Base-by-base conservation (phyloP, 2,797 vertebrate species). In the Vultur gryphus region DNA sequence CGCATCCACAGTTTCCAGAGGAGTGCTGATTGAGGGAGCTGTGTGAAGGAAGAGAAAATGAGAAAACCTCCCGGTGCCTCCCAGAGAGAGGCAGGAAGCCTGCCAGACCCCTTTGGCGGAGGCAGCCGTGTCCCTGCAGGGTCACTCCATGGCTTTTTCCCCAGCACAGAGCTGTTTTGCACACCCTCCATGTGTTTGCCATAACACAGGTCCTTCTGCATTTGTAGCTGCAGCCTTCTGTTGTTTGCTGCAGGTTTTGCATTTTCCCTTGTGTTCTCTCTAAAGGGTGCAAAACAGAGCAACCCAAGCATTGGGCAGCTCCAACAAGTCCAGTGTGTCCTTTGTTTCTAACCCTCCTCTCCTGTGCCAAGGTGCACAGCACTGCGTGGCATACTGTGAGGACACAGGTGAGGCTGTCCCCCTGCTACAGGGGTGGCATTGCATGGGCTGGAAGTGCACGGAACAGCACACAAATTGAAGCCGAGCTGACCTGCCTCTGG, bases 1-100 rank as follows among this genome's bases (percentile, higher is more conserved):
- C 0, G 99, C 98, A 48, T 99, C 99, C 84, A 99, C 97, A 4
- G 99, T 99, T 97, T 99, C 99, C 54, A 99, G 97, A 62, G 99
- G 98, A 41, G 99, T 99, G 84, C 98, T 98, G 96, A 99, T 99
- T 41, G 98, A 98, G 55, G 99, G 99, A 65, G 99, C 99, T 99
- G 69, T 12, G 70, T 25, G 52, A 79, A 70, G 35, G 66, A 54
- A 91, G 11, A 83, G 17, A 73, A 93, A 41, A 81, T 17, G 19
- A 90, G 18, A 89, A 93, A 21, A 19, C 7, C 4, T 71, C 33
- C 33, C 5, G 0, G 13, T 62, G 19, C 20, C 39, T 54, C 8
- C 41, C 5, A 4, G 41, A 64, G 5, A 55, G 18, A 31, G 9
- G 33, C 28, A 35, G 1, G 2, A 5, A 52, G 6, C 17, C 37